Percentiles rank a stretch among this genome's conserved stretches.
Evolutionary conservation across 2,113 vertebrate genomes (phyloP).

Genomic region (Salvelinus alpinus): DNA sequence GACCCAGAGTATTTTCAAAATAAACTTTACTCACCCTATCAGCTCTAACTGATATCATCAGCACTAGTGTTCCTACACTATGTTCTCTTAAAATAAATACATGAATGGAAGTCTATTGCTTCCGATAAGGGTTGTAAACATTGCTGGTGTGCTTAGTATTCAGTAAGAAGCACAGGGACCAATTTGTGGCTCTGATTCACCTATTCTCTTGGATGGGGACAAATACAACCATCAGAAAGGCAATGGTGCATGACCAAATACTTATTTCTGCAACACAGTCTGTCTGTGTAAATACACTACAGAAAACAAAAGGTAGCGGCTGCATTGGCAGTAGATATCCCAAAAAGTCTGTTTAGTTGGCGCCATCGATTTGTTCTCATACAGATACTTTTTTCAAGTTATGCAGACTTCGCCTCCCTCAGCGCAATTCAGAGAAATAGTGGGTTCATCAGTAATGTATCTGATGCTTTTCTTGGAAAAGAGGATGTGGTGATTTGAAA

Average conservation of each 20-base stretch:
- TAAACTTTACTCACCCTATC: constrained; percentile 58
- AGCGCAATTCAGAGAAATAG: constrained; percentile 25
- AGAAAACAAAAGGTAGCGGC: constrained; percentile 47
- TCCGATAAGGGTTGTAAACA: constrained; percentile 46
- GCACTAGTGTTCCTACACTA: not conserved
- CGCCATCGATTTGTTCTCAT: too few species aligned
- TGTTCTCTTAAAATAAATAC: constrained; percentile 30
- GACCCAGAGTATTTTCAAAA: constrained; percentile 65
- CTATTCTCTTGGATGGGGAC: constrained; percentile 66
- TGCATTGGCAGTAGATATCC: not conserved
- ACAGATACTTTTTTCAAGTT: not conserved
- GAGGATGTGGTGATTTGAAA: not conserved
- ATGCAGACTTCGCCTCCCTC: not conserved
- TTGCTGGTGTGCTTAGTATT: constrained; percentile 65
- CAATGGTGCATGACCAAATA: constrained; percentile 73
- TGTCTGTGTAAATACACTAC: constrained; percentile 16
- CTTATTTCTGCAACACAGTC: constrained; percentile 61
- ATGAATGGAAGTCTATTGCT: constrained; percentile 70
- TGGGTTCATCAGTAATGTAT: not conserved
- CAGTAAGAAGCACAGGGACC: constrained; percentile 67
- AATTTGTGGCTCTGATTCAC: constrained; percentile 73
- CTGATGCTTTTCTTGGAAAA: not conserved
- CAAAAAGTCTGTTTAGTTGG: too few species aligned
- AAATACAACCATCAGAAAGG: constrained; percentile 74
- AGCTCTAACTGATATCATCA: not conserved